Conservation (phyloP, 2,797 vertebrate species). For the Amblyopsis hoosieri region DNA sequence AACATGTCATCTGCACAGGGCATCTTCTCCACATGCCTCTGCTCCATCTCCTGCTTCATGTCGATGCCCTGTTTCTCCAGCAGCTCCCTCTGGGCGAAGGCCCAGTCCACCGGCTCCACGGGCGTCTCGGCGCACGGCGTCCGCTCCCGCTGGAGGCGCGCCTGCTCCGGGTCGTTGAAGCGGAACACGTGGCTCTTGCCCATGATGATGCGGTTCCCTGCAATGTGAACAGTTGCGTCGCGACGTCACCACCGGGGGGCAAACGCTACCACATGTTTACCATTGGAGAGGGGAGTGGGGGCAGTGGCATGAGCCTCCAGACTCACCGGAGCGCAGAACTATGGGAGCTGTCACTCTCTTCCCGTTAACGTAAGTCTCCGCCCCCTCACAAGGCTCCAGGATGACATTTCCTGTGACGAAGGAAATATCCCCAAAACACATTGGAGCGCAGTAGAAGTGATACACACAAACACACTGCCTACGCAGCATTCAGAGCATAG, state of each 20-base stretch:
- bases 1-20: not conserved
- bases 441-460: not conserved
- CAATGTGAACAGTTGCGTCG: conserved; percentile 1
- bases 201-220: conserved; percentile 98
- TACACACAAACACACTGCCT: not conserved
- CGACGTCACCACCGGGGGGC: too few species aligned
- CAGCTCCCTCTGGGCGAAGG: conserved; percentile 94
- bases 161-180: conserved; percentile 97
- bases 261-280: too few species aligned
- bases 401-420: conserved; percentile 82
- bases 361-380: conserved; percentile 95
- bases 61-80: conserved; percentile 98
- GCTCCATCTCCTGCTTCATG: conserved; percentile 99
- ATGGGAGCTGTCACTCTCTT: conserved; percentile 91
- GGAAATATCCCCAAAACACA: not conserved
- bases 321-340: conserved; percentile 88
- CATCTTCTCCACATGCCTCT: conserved; percentile 77
- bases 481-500: too few species aligned
- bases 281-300: too few species aligned
- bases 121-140: conserved; percentile 95
- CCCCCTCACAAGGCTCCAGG: conserved; percentile 90
- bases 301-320: not conserved
- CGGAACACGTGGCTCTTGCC: conserved; percentile 98
- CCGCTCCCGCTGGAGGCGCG: conserved; percentile 91
- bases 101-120: conserved; percentile 94